phyloP scores from a whole-genome alignment of 1,140 invertebrate genomes.

The Diabrotica virgifera region DNA sequence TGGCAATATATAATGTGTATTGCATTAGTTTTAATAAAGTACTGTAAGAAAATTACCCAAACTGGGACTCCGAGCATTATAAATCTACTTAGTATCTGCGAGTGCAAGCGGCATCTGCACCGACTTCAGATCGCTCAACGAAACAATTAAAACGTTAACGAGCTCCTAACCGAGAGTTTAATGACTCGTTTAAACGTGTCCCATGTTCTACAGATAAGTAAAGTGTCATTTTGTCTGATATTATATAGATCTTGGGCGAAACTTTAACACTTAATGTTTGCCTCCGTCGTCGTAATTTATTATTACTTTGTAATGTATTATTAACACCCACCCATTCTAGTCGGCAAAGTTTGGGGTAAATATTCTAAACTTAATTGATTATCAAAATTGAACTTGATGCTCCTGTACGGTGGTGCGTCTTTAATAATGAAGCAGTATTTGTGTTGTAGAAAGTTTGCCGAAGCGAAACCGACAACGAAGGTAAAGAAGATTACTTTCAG shows the following conservation, averaged over 20 bases:
- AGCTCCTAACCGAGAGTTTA: slow-evolving; percentile 42
- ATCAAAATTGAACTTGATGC: slow-evolving; percentile 1
- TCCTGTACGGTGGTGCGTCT: not conserved
- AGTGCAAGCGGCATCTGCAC: slow-evolving; percentile 27
- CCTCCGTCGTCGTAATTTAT: slow-evolving; percentile 16
- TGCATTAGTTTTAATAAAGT: slow-evolving; percentile 32
- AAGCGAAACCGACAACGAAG: too few relatives aligned
- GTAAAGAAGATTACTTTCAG: too few relatives aligned
- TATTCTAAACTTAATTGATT: slow-evolving; percentile 1
- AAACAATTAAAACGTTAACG: slow-evolving; percentile 44
- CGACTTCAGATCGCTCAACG: slow-evolving; percentile 38
- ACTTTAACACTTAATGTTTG: slow-evolving; percentile 17
- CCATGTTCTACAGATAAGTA: slow-evolving; percentile 22
- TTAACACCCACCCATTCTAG: slow-evolving; percentile 1
- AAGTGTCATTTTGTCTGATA: slow-evolving; percentile 12
- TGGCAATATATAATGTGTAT: slow-evolving; percentile 33
- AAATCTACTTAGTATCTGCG: slow-evolving; percentile 33
- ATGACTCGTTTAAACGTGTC: slow-evolving; percentile 40
- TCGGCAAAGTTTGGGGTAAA: not conserved
- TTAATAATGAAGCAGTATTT: not conserved
- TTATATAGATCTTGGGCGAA: slow-evolving; percentile 17
- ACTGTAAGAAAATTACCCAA: slow-evolving; percentile 21
- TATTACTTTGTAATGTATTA: slow-evolving; percentile 3
- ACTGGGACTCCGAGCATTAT: slow-evolving; percentile 21
- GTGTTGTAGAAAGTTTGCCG: too few relatives aligned